These are phyloP conservation scores for Sarcophaga rosellei DNA, from an alignment of 2,888 invertebrate genomes.

Conservation along the genomic window DNA sequence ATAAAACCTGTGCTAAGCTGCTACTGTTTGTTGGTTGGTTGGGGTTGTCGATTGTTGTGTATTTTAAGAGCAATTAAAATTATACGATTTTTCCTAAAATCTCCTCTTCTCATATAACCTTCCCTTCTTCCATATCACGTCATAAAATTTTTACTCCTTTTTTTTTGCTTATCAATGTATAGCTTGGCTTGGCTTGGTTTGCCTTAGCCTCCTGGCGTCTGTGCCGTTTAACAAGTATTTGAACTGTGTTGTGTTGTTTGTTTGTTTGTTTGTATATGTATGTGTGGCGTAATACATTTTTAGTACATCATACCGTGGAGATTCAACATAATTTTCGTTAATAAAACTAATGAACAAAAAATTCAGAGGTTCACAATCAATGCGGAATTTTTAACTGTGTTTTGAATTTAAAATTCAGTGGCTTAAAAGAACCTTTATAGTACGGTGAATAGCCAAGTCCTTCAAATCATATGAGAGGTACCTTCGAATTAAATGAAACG, in stretches of 20 bases:
- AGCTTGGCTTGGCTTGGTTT: neutral
- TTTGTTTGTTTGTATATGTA: too few relatives aligned
- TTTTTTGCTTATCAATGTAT: neutral
- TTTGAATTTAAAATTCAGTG: too few relatives aligned
- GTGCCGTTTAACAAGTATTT: too few relatives aligned
- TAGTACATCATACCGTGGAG: slow-evolving; percentile 3
- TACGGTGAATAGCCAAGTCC: too few relatives aligned
- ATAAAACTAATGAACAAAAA: slow-evolving; percentile 30
- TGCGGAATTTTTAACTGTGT: too few relatives aligned
- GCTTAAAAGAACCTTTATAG: too few relatives aligned
- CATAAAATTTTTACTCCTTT: slow-evolving; percentile 24
- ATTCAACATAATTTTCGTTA: slow-evolving; percentile 36
- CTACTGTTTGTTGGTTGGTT: too few relatives aligned
- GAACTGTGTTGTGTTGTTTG: too few relatives aligned
- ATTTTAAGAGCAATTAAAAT: slow-evolving; percentile 57
- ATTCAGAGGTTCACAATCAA: slow-evolving; percentile 23
- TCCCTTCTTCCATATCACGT: neutral
- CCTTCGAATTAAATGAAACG: too few relatives aligned
- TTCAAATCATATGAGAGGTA: too few relatives aligned
- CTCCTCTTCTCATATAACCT: slow-evolving; percentile 4
- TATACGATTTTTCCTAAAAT: slow-evolving; percentile 33
- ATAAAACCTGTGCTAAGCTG: too few relatives aligned
- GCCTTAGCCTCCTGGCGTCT: neutral
- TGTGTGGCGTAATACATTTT: slow-evolving; percentile 18
- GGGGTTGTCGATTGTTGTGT: too few relatives aligned